Conservation (phyloP, 2,888 invertebrate genomes). For the Plebejus melissa region DNA sequence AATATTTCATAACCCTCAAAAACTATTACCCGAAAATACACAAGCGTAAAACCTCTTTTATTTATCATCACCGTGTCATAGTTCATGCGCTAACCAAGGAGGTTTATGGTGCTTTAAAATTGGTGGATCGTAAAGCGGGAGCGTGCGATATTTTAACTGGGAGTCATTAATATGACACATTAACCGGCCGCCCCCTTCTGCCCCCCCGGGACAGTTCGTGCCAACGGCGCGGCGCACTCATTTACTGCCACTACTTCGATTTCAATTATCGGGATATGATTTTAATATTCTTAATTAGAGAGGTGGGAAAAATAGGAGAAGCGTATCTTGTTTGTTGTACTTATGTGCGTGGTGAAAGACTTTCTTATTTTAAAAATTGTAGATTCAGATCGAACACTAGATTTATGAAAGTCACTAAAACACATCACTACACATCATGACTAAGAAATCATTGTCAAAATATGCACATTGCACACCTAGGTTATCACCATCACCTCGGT, state of each 20-base stretch:
- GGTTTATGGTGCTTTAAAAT: slow-evolving; percentile 46
- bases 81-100: slow-evolving; percentile 33
- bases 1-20: not conserved
- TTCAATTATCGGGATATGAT: slow-evolving; percentile 17
- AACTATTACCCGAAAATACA: not conserved
- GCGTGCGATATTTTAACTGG: slow-evolving; percentile 55
- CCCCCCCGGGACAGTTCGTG: slow-evolving; percentile 53
- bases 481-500: too few species aligned
- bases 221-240: slow-evolving; percentile 56
- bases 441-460: too few species aligned
- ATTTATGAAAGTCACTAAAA: too few species aligned
- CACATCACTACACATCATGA: too few species aligned
- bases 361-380: too few species aligned
- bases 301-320: not conserved
- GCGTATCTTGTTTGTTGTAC: not conserved
- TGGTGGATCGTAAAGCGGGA: slow-evolving; percentile 58
- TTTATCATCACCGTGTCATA: slow-evolving; percentile 9
- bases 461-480: too few species aligned
- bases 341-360: not conserved
- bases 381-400: too few species aligned
- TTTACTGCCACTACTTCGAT: slow-evolving; percentile 34
- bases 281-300: slow-evolving; percentile 11
- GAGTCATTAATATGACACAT: slow-evolving; percentile 62
- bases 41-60: not conserved
- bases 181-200: slow-evolving; percentile 49